phyloP scores from a whole-genome alignment of 1,140 invertebrate genomes.

The fruit fly (Drosophila melanogaster) region Release_6_plus_ISO1_MT NC_004354.4:13800501-13801000 shows the following conservation, averaged over 20 bases:
- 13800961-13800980: no score
- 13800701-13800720: constrained; percentile 26
- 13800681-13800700: constrained; percentile 26
- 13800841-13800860: neutral
- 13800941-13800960: no score
- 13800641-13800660: neutral
- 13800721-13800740: constrained; percentile 22
- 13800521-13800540: neutral
- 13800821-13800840: constrained; percentile 25
- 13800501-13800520: constrained; percentile 6
- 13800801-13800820: constrained; percentile 8
- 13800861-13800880: no score
- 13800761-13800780: constrained; percentile 29
- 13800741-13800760: constrained; percentile 26
- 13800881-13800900: no score
- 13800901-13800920: no score
- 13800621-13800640: neutral
- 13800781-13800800: constrained; percentile 8
- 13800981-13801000: no score
- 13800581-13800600: neutral
- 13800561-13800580: constrained; percentile 1
- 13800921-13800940: neutral
- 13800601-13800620: neutral
- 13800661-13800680: constrained; percentile 21
- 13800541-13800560: neutral